phyloP scores from a whole-genome alignment of 2,113 vertebrate species.

The Neodontobutis hainanensis region DNA sequence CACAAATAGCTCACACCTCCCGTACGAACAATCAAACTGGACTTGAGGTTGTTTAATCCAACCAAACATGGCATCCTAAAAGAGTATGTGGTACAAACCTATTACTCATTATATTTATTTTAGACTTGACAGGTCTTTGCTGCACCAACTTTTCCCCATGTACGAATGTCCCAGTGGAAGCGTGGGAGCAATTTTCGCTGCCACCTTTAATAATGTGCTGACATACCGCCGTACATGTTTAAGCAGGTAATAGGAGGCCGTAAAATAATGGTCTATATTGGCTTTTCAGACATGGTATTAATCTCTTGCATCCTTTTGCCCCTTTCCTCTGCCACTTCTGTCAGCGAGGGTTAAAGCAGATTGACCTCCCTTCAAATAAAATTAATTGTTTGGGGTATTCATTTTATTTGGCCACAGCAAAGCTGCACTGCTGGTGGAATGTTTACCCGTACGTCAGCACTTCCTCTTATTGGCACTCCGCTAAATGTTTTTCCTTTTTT shows the following conservation, averaged over 20 bases:
- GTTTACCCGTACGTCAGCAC: slow-evolving; percentile 69
- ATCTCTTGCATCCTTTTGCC: slow-evolving; percentile 59
- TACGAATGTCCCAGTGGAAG: slow-evolving; percentile 46
- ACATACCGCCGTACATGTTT: slow-evolving; percentile 76
- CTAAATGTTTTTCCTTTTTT: slow-evolving; percentile 51
- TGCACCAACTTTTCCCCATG: slow-evolving; percentile 24
- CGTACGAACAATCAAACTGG: too few species aligned
- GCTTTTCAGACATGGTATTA: slow-evolving; percentile 71
- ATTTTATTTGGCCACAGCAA: slow-evolving; percentile 70
- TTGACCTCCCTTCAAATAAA: slow-evolving; percentile 73
- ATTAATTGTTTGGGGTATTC: slow-evolving; percentile 71
- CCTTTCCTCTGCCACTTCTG: slow-evolving; percentile 47
- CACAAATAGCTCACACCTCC: too few species aligned
- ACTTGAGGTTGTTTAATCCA: too few species aligned
- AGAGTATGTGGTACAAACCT: too few species aligned
- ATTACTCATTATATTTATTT: slow-evolving; percentile 44
- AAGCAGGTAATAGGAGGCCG: slow-evolving; percentile 62
- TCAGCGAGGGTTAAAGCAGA: slow-evolving; percentile 65
- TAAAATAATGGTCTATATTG: slow-evolving; percentile 74
- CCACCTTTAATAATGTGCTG: slow-evolving; percentile 72
- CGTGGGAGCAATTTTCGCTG: slow-evolving; percentile 40
- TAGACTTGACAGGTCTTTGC: slow-evolving; percentile 15
- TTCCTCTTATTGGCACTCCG: slow-evolving; percentile 67
- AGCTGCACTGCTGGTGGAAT: slow-evolving; percentile 70
- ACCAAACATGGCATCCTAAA: too few species aligned